Conservation (phyloP, 2,797 vertebrate genomes). For the Coluber constrictor region DNA sequence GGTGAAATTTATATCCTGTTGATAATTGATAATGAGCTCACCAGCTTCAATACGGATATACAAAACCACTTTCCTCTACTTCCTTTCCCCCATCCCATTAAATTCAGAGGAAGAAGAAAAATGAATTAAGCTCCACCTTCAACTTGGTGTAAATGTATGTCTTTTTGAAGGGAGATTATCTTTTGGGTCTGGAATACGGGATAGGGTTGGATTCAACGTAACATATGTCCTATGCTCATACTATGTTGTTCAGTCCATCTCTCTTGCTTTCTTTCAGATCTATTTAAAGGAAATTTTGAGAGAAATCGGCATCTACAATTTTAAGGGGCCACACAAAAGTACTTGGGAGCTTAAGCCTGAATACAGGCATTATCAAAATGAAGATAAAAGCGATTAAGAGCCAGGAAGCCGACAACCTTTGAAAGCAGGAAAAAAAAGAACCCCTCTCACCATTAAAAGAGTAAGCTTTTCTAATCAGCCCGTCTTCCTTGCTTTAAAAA, state of each 20-base stretch:
- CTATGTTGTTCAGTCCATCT: neutral
- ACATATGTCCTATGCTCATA: neutral
- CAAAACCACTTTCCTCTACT: neutral
- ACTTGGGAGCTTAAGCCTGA: slow-evolving; percentile 98
- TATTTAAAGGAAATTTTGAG: slow-evolving; percentile 96
- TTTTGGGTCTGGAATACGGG: neutral
- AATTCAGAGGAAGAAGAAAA: neutral
- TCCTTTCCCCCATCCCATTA: neutral
- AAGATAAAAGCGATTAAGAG: slow-evolving; percentile 86
- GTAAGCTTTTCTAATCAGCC: slow-evolving; percentile 39
- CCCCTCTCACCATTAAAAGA: neutral
- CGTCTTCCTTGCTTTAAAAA: slow-evolving; percentile 32
- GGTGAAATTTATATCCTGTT: neutral
- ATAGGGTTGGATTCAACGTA: neutral
- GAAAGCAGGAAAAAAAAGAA: neutral
- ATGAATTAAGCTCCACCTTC: neutral
- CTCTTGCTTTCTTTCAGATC: slow-evolving; percentile 70
- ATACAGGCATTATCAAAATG: slow-evolving; percentile 92
- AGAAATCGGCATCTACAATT: slow-evolving; percentile 94
- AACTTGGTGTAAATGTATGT: neutral
- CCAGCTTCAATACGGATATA: neutral
- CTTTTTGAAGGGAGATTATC: neutral
- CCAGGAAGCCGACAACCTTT: neutral
- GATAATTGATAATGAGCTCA: neutral
- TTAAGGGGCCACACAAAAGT: slow-evolving; percentile 97